phyloP scores from a whole-genome alignment of 2,888 invertebrate species.

The Lottia gigantea region DNA sequence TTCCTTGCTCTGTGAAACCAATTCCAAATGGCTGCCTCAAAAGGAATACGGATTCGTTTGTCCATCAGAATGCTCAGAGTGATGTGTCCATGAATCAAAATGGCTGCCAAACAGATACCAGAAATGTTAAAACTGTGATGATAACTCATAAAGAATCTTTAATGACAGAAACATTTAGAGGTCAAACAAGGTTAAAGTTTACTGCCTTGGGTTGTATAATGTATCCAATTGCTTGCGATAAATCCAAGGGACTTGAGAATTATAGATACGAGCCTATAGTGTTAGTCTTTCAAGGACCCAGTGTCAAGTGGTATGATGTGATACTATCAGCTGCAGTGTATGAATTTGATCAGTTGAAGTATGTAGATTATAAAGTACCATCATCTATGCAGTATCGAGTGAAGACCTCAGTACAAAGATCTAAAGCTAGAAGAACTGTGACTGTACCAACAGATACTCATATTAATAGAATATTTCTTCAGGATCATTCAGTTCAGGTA shows the following conservation, averaged over 20 bases:
- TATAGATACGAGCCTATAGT: background rate
- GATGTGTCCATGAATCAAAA: background rate
- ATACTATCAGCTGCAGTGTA: background rate
- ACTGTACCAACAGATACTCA: background rate
- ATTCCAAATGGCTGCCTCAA: too few relatives aligned
- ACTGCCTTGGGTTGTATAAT: background rate
- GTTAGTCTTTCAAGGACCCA: background rate
- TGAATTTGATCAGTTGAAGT: background rate
- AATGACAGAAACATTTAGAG: background rate
- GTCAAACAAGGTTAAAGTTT: background rate
- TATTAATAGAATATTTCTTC: background rate
- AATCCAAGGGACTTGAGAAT: background rate
- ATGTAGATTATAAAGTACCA: background rate
- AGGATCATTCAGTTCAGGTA: too few relatives aligned
- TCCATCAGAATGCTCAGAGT: background rate
- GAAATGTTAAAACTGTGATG: background rate
- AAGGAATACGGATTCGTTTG: background rate
- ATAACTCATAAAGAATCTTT: conserved; percentile 5
- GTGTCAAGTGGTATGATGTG: background rate
- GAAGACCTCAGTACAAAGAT: background rate
- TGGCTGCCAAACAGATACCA: background rate
- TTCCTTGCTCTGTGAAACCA: too few relatives aligned
- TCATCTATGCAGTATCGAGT: background rate
- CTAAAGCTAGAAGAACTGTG: background rate
- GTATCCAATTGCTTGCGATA: background rate